A percentile compares a stretch with the other conserved stretches of the same genome.
phyloP scores from a whole-genome alignment of 2,113 vertebrate species.

The Electrona antarctica region DNA sequence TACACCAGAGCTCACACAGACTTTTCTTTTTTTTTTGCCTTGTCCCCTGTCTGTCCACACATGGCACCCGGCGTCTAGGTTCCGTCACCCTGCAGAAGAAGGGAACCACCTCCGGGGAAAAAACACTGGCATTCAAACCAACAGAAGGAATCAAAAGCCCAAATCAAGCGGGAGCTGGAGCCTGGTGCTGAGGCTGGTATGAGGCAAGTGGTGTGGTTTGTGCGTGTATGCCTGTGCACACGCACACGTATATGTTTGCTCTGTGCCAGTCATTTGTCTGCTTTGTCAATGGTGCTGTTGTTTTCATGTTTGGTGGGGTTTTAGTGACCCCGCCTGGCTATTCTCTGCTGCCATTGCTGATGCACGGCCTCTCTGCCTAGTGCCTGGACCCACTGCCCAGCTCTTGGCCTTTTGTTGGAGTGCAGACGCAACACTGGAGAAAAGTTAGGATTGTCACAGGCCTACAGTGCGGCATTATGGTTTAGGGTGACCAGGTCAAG shows the following conservation, averaged over 20 bases:
- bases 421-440: constrained; percentile 50
- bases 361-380: constrained; percentile 35
- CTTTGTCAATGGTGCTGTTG: constrained; percentile 66
- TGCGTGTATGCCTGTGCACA: constrained; percentile 27
- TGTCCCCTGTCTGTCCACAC: constrained; percentile 45
- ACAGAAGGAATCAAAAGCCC: constrained; percentile 14
- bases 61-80: constrained; percentile 36
- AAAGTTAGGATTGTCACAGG: constrained; percentile 32
- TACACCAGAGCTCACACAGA: constrained; percentile 58
- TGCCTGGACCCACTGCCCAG: constrained; percentile 28
- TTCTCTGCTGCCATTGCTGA: constrained; percentile 46
- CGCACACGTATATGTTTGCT: constrained; percentile 59
- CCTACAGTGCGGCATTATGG: constrained; percentile 30
- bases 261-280: constrained; percentile 62
- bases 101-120: constrained; percentile 32
- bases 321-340: constrained; percentile 55
- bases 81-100: constrained; percentile 16
- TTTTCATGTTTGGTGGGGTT: constrained; percentile 52
- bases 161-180: constrained; percentile 59
- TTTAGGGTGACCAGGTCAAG: not conserved
- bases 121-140: constrained; percentile 4
- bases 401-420: constrained; percentile 60
- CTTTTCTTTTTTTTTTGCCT: constrained; percentile 47
- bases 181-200: constrained; percentile 76
- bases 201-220: constrained; percentile 74